Percentiles rank a stretch among this genome's conserved stretches.
Evolutionary conservation across 2,797 vertebrate genomes (phyloP).

Genomic region (Poeciliopsis paucimaculata): DNA sequence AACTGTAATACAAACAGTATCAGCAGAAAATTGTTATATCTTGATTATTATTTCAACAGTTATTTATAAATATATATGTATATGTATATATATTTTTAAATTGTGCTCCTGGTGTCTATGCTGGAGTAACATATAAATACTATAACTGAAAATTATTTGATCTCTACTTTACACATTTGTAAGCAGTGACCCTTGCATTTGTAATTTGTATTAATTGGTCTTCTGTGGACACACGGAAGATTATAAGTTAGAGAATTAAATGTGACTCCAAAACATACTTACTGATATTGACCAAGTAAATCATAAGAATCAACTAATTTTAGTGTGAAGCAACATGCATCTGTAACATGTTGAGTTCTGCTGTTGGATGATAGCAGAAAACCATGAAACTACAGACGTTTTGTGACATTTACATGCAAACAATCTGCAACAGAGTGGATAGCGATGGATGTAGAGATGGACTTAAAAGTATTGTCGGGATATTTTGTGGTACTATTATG

Average conservation of each 20-base stretch:
- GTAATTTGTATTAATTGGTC: not conserved
- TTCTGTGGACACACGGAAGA: not conserved
- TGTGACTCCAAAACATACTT: not conserved
- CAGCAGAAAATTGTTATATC: not conserved
- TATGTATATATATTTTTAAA: not conserved
- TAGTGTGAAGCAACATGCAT: too few relatives aligned
- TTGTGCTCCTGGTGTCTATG: not conserved
- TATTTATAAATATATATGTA: not conserved
- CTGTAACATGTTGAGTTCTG: not conserved
- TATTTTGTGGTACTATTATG: too few relatives aligned
- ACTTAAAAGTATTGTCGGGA: too few relatives aligned
- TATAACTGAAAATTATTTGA: not conserved
- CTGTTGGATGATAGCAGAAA: not conserved
- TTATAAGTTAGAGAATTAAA: not conserved
- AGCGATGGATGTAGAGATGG: not conserved
- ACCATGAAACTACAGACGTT: not conserved
- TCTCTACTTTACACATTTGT: not conserved
- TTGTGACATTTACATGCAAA: not conserved
- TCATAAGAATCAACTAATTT: not conserved
- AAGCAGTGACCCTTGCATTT: not conserved
- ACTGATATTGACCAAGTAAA: not conserved
- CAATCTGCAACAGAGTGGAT: not conserved
- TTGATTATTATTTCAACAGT: not conserved
- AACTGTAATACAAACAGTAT: not conserved
- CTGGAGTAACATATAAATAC: not conserved